Evolutionary conservation across 30 jellyfish, hydroid and myxozoan genomes (phyloP).

Genomic region (Turritopsis dohrnii): DNA sequence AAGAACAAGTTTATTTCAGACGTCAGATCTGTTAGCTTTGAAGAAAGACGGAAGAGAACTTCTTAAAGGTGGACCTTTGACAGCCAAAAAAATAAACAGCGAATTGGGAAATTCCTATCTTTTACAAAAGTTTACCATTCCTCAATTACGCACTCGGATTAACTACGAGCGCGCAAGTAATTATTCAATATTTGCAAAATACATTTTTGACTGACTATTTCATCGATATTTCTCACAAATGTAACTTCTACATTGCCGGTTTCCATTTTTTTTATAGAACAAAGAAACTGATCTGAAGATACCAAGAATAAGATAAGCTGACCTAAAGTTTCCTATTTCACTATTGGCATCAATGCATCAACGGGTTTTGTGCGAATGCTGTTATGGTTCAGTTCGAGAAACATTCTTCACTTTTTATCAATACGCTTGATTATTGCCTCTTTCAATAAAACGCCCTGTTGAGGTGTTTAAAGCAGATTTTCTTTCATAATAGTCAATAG

Average conservation of each 20-base stretch:
- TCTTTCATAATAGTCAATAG: background rate
- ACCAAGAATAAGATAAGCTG: background rate
- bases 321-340: background rate
- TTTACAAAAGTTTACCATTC: background rate
- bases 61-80: constrained; percentile 8
- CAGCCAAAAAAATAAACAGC: background rate
- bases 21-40: background rate
- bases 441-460: background rate
- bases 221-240: background rate
- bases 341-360: background rate
- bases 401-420: background rate
- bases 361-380: background rate
- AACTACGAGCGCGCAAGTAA: constrained; percentile 7
- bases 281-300: background rate
- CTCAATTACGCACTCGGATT: constrained; percentile 13
- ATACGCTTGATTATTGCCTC: background rate
- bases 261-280: background rate
- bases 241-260: background rate
- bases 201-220: background rate
- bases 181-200: background rate
- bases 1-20: constrained; percentile 3
- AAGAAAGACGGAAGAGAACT: background rate
- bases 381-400: background rate
- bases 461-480: background rate
- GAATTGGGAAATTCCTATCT: background rate